These are phyloP conservation scores for Trichogramma dendrolimi DNA, from an alignment of 2,888 invertebrate species.

Conservation along the genomic window DNA sequence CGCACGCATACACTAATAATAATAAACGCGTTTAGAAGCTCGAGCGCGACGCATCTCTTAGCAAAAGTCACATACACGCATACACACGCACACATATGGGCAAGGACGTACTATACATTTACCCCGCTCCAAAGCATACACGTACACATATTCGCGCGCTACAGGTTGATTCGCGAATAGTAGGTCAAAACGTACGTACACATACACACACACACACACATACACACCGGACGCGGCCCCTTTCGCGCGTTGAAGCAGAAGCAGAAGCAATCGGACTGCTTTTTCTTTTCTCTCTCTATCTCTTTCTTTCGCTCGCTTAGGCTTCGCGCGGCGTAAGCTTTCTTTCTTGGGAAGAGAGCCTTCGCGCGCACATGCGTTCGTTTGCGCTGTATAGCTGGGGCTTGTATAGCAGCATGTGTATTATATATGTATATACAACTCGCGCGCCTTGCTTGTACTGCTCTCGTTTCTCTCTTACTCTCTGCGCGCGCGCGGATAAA, in stretches of 20 bases:
- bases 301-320: conserved; percentile 32
- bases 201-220: background rate
- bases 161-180: conserved; percentile 10
- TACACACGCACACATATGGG: too few relatives aligned
- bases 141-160: background rate
- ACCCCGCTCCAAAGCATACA: too few relatives aligned
- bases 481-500: too few relatives aligned
- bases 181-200: background rate
- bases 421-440: too few relatives aligned
- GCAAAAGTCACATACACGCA: too few relatives aligned
- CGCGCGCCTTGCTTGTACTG: too few relatives aligned
- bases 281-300: conserved; percentile 23
- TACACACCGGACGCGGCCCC: background rate
- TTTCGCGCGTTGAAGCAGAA: background rate
- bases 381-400: background rate
- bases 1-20: too few relatives aligned
- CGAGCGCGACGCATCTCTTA: too few relatives aligned
- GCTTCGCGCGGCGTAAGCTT: conserved; percentile 37
- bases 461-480: too few relatives aligned
- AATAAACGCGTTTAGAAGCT: too few relatives aligned
- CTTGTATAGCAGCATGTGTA: too few relatives aligned
- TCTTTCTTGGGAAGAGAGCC: conserved; percentile 45
- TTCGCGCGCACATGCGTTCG: background rate
- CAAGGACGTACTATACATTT: too few relatives aligned
- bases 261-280: conserved; percentile 21